Conservation (phyloP, 1,140 invertebrate genomes). For the Halictus rubicundus region DNA sequence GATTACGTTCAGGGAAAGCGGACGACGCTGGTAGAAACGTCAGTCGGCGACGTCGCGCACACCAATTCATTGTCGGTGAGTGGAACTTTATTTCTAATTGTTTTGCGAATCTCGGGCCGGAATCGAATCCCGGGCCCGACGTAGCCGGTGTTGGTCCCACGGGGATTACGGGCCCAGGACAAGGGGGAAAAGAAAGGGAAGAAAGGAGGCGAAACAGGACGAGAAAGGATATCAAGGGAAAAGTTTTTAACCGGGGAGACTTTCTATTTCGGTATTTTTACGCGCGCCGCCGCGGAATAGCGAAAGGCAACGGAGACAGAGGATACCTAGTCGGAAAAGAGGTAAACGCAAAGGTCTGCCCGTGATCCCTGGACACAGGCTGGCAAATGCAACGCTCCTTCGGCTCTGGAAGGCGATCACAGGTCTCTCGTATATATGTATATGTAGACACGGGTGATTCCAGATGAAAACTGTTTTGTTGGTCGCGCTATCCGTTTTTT, state of each 20-base stretch:
- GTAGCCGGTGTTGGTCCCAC: neutral
- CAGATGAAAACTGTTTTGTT: conserved; percentile 16
- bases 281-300: conserved; percentile 15
- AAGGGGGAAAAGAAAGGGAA: neutral
- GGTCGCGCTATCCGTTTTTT: conserved; percentile 26
- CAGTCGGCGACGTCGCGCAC: conserved; percentile 34
- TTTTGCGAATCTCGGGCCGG: too few relatives aligned
- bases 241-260: conserved; percentile 27
- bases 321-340: conserved; percentile 7
- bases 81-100: conserved; percentile 27
- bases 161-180: neutral
- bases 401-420: conserved; percentile 19
- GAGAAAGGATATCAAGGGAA: neutral
- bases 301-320: conserved; percentile 34
- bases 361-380: conserved; percentile 17
- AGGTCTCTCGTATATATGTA: neutral
- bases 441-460: neutral
- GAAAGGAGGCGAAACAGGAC: conserved; percentile 1
- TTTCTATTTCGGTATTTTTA: conserved; percentile 67
- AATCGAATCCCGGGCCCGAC: neutral
- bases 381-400: conserved; percentile 18
- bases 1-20: conserved; percentile 61
- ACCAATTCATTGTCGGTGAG: conserved; percentile 41
- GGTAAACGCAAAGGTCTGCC: conserved; percentile 43
- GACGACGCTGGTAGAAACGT: conserved; percentile 52